These are phyloP conservation scores for Cardinalis cardinalis DNA, from an alignment of 2,113 vertebrate species.

Conservation along the genomic window DNA sequence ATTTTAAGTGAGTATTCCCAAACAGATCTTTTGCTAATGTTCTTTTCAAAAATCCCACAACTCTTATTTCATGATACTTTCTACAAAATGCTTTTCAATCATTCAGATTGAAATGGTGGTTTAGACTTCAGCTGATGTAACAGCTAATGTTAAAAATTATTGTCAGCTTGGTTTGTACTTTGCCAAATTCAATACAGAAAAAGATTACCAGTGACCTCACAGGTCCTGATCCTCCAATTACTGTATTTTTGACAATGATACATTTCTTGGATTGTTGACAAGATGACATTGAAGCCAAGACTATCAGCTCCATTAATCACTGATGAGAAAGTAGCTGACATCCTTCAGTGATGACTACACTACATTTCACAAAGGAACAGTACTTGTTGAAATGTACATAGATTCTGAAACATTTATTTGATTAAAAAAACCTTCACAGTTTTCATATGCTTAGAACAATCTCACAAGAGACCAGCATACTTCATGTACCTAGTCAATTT, in stretches of 20 bases:
- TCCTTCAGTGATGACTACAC: not conserved
- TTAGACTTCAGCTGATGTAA: not conserved
- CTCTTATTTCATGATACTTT: not conserved
- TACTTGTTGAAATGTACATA: not conserved
- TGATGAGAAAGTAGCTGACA: not conserved
- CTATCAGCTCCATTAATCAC: not conserved
- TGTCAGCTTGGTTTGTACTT: accelerated
- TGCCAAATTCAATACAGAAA: not conserved
- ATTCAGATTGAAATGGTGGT: not conserved
- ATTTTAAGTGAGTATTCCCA: not conserved
- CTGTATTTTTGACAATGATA: not conserved
- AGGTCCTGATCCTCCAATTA: not conserved
- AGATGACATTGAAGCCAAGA: not conserved
- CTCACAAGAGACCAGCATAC: not conserved
- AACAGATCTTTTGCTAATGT: not conserved
- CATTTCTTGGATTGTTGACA: not conserved
- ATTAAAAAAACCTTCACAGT: accelerated
- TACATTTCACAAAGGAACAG: not conserved
- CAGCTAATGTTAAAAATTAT: not conserved
- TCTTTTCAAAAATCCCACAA: not conserved
- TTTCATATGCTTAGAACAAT: not conserved
- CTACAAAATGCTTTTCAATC: not conserved
- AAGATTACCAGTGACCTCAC: not conserved
- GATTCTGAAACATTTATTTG: not conserved
- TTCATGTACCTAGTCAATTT: not conserved